These are phyloP conservation scores for Balearica regulorum DNA, from an alignment of 2,797 vertebrate species.

Conservation along the genomic window DNA sequence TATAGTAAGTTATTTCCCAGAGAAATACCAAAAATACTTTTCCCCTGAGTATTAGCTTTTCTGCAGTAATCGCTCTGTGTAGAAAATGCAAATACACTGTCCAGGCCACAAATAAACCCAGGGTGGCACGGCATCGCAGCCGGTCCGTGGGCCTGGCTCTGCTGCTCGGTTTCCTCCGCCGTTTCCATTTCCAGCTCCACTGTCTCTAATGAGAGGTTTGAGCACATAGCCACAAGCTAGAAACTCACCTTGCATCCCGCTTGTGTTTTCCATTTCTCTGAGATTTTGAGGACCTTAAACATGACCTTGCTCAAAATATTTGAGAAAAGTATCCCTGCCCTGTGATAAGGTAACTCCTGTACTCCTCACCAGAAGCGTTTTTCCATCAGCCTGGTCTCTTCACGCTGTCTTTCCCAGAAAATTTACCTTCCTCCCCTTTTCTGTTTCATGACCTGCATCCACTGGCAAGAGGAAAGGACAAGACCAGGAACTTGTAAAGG, in stretches of 20 bases:
- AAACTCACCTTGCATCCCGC: not conserved
- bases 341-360: not conserved
- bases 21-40: not conserved
- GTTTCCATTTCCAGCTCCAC: not conserved
- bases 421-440: not conserved
- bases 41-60: not conserved
- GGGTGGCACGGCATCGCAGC: fast-evolving
- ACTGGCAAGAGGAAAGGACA: not conserved
- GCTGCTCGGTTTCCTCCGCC: not conserved
- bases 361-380: not conserved
- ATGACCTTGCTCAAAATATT: not conserved
- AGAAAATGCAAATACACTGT: not conserved
- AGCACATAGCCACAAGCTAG: not conserved
- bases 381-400: not conserved
- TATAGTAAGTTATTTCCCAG: not conserved
- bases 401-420: not conserved
- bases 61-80: not conserved
- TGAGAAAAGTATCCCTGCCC: not conserved
- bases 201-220: not conserved
- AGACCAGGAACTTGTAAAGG: not conserved
- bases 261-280: not conserved
- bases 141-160: not conserved
- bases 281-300: not conserved
- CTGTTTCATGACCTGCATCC: not conserved
- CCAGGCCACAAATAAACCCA: not conserved